Conservation (phyloP, 1,140 invertebrate genomes). For the Drosophila nigromelanica region DNA sequence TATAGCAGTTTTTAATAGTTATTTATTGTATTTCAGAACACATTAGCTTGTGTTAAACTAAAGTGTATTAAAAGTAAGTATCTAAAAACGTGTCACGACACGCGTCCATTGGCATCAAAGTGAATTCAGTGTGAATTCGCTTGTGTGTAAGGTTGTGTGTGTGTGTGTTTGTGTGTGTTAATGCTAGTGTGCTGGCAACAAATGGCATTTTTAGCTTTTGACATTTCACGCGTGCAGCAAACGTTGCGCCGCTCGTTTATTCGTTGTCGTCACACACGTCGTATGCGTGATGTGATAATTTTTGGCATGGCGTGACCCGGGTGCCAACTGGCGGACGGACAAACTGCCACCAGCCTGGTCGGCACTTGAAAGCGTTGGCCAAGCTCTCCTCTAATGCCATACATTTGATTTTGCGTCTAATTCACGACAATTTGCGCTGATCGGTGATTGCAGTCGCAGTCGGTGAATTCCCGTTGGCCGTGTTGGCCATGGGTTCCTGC, state of each 20-base stretch:
- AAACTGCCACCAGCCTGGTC: background rate
- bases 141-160: background rate
- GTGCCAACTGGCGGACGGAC: background rate
- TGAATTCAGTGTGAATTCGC: background rate
- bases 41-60: too few relatives aligned
- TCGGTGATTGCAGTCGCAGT: conserved; percentile 56
- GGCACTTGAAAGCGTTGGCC: conserved; percentile 40
- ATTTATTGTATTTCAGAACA: too few relatives aligned
- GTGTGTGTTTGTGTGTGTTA: conserved; percentile 5
- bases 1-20: too few relatives aligned
- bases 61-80: background rate
- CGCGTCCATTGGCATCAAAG: background rate
- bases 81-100: conserved; percentile 10
- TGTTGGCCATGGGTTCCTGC: conserved; percentile 4
- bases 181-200: conserved; percentile 23
- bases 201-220: conserved; percentile 81
- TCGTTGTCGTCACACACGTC: conserved; percentile 64
- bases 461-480: conserved; percentile 22
- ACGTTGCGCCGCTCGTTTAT: background rate
- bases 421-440: conserved; percentile 75
- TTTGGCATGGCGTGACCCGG: conserved; percentile 45
- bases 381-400: conserved; percentile 39
- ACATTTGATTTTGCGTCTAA: conserved; percentile 66
- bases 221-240: conserved; percentile 76
- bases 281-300: conserved; percentile 82